These are phyloP conservation scores for Campoletis sonorensis DNA, from an alignment of 1,140 invertebrate species.

Conservation along the genomic window DNA sequence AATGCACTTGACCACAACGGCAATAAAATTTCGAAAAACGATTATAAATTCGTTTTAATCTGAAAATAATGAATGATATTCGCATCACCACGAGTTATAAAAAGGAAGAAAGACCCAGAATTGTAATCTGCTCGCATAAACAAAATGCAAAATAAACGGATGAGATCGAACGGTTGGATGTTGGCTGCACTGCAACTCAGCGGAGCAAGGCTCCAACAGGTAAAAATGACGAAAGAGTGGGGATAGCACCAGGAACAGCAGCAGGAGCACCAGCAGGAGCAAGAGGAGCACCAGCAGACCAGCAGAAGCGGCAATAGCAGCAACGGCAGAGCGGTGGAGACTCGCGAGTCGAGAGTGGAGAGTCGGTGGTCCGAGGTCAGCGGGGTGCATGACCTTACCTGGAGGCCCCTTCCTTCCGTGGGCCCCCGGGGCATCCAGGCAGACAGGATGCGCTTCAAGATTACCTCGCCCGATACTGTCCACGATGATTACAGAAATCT, in stretches of 20 bases:
- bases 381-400: conserved; percentile 76
- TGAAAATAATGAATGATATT: too few relatives aligned
- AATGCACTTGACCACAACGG: too few relatives aligned
- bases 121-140: too few relatives aligned
- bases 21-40: too few relatives aligned
- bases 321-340: conserved; percentile 45
- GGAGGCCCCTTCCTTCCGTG: conserved; percentile 75
- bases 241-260: conserved; percentile 24
- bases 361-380: conserved; percentile 75
- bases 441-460: conserved; percentile 74
- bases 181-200: conserved; percentile 17
- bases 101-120: conserved; percentile 27
- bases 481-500: conserved; percentile 75
- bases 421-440: conserved; percentile 69
- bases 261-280: conserved; percentile 36
- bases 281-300: conserved; percentile 38
- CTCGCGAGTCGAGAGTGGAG: conserved; percentile 45
- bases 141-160: conserved; percentile 29
- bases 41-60: too few relatives aligned
- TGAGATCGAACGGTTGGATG: conserved; percentile 17
- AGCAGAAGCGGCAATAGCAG: conserved; percentile 45
- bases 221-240: conserved; percentile 28
- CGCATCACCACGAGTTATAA: too few relatives aligned
- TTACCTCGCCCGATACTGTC: conserved; percentile 73
- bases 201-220: neutral